phyloP scores from a whole-genome alignment of 2,888 invertebrate species.

The Chloromyia formosa region DNA sequence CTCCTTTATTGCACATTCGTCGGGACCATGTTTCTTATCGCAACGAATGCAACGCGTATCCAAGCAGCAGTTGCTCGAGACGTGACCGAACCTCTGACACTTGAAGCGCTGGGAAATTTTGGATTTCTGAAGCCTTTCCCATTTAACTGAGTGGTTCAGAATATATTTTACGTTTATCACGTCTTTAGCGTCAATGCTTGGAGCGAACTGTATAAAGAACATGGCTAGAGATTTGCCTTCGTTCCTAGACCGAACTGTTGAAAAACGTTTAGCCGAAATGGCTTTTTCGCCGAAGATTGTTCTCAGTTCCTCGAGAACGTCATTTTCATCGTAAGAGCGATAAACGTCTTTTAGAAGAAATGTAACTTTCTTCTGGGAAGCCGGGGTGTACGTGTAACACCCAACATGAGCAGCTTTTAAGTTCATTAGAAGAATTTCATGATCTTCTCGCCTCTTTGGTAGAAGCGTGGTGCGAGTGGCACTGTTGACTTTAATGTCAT shows the following conservation, averaged over 20 bases:
- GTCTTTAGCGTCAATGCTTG: not conserved
- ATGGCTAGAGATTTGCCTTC: not conserved
- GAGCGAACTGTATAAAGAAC: not conserved
- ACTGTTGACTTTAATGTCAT: too few species aligned
- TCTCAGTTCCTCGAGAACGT: not conserved
- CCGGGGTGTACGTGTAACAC: too few species aligned
- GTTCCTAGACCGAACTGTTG: not conserved
- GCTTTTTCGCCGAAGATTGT: not conserved
- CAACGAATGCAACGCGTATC: not conserved
- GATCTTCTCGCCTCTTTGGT: too few species aligned
- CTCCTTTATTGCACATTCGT: not conserved
- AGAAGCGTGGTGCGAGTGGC: too few species aligned
- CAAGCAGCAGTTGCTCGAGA: not conserved
- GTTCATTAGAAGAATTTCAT: too few species aligned
- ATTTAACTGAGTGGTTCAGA: not conserved
- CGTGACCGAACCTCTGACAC: constrained; percentile 1
- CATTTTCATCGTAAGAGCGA: not conserved
- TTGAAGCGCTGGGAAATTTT: constrained; percentile 1
- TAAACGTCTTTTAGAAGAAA: too few species aligned
- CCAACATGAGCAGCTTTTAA: too few species aligned
- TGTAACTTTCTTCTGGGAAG: too few species aligned
- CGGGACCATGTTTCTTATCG: not conserved
- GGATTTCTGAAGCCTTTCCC: not conserved
- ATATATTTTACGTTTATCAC: not conserved
- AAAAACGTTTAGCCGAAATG: not conserved